A percentile compares a stretch with the other conserved stretches of the same genome.
Evolutionary conservation across 2,113 vertebrate genomes (phyloP).

Genomic region (Mus spicilegus): DNA sequence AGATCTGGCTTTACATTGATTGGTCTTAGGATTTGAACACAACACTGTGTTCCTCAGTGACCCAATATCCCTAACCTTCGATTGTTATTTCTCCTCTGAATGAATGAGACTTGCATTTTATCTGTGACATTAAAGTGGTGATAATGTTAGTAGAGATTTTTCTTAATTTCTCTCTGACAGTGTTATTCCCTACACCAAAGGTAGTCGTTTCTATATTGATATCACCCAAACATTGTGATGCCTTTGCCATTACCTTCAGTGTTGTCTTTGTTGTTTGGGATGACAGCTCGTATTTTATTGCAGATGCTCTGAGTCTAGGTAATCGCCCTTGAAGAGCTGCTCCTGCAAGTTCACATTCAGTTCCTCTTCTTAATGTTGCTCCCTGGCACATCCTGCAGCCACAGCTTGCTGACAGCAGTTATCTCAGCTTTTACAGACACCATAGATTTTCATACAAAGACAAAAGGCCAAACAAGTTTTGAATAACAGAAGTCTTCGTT

Average conservation of each 20-base stretch:
- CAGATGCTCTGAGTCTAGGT: background rate
- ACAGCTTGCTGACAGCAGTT: background rate
- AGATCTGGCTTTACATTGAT: background rate
- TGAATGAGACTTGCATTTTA: slow-evolving; percentile 24
- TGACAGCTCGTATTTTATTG: slow-evolving; percentile 33
- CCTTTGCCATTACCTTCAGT: slow-evolving; percentile 23
- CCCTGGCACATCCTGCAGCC: background rate
- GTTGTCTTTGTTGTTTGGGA: slow-evolving; percentile 39
- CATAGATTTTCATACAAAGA: slow-evolving; percentile 29
- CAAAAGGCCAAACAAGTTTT: slow-evolving; percentile 48
- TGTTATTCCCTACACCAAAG: background rate
- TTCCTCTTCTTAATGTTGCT: background rate
- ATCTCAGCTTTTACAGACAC: slow-evolving; percentile 6
- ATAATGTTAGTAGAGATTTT: background rate
- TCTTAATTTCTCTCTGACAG: slow-evolving; percentile 13
- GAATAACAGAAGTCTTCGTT: slow-evolving; percentile 1
- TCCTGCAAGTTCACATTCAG: slow-evolving; percentile 42
- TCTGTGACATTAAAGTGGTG: background rate
- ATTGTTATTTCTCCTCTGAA: background rate
- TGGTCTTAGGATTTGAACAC: background rate
- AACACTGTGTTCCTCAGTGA: background rate
- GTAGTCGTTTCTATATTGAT: background rate
- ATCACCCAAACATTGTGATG: slow-evolving; percentile 21
- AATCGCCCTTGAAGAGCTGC: slow-evolving; percentile 26
- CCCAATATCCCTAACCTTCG: background rate